Conservation (phyloP, 1,140 invertebrate genomes). For the Lepidurus arcticus region DNA sequence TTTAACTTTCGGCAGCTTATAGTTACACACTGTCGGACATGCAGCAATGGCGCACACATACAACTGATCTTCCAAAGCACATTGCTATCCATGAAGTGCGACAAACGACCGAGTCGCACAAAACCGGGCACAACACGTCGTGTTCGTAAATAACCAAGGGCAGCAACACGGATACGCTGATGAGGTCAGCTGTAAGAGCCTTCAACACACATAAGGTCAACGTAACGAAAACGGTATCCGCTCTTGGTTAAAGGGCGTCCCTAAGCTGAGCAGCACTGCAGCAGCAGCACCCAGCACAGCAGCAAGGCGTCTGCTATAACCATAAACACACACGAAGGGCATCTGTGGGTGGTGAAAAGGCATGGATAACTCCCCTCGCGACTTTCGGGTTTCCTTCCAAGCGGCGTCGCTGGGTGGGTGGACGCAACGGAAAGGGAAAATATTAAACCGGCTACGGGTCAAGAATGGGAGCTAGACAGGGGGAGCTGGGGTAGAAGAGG, state of each 20-base stretch:
- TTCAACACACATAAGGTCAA: neutral
- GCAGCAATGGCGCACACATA: neutral
- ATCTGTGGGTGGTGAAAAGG: constrained; percentile 9
- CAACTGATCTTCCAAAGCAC: neutral
- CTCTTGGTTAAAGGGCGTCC: neutral
- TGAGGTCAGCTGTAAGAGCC: neutral
- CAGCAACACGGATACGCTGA: neutral
- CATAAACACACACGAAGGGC: constrained; percentile 18
- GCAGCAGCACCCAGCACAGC: constrained; percentile 6
- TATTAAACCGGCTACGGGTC: constrained; percentile 1
- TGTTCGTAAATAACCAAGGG: neutral
- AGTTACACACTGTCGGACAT: neutral
- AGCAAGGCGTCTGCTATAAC: constrained; percentile 18
- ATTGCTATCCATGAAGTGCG: neutral
- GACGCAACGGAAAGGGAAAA: neutral
- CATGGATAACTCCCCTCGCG: neutral
- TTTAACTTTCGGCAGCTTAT: neutral
- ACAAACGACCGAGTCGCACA: neutral
- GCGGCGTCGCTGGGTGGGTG: neutral
- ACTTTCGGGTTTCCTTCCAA: neutral
- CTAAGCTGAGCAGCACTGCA: constrained; percentile 11
- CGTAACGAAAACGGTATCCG: neutral
- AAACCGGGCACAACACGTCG: neutral
- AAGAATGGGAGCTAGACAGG: neutral
- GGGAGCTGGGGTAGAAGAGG: neutral